Evolutionary conservation across 2,888 invertebrate species (phyloP), one percentile per base, ranked within the genome.

Genomic region (Lasioglossum pauxillum): DNA sequence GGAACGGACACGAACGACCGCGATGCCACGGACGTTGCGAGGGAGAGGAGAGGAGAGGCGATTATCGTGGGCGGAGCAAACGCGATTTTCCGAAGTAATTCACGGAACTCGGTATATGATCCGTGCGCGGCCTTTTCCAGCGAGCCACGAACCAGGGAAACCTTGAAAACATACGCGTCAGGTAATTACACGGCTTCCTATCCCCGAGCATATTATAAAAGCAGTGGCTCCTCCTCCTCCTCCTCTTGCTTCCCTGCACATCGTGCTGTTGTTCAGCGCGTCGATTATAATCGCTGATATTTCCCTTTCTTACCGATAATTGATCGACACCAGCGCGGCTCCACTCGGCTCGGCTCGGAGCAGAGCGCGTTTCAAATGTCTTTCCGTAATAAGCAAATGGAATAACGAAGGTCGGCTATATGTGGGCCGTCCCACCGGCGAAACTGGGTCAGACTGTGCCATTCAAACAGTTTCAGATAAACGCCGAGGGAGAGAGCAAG

Each of bases 141-240:
- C 64, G 31, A 64, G 31, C 64, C 64, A 31, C 64, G 35, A n/a
- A 60, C 53, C 19, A 16, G 75, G 73, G 86, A 83, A 87, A 87
- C 87, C 87, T 87, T 80, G 86, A 80, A 80, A 87, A 83, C 83
- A 86, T 83, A 76, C 46, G 86, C 78, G 87, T 86, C 87, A 87
- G 86, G 86, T 80, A 86, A 87, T 83, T 86, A 49, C 78, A 83
- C 83, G 87, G 86, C 87, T 87, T 87, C 87, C 46, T 31, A 38
- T 71, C 46, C 73, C 41, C 76, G 57, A 76, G 64, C 67, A 60
- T 60, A 81, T 75, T 81, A 67, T 64, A 75, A 78, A 74, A 27
- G 46, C 31, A 23, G 7, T 23, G 44, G 57, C 27, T 76, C 27
- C 27, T 31, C 60, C 60, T 60, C 27, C 27, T 27, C 60, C 27